Percentiles rank a stretch among this genome's conserved stretches.
phyloP scores from a whole-genome alignment of 2,113 vertebrate genomes.

The Chionomys nivalis region DNA sequence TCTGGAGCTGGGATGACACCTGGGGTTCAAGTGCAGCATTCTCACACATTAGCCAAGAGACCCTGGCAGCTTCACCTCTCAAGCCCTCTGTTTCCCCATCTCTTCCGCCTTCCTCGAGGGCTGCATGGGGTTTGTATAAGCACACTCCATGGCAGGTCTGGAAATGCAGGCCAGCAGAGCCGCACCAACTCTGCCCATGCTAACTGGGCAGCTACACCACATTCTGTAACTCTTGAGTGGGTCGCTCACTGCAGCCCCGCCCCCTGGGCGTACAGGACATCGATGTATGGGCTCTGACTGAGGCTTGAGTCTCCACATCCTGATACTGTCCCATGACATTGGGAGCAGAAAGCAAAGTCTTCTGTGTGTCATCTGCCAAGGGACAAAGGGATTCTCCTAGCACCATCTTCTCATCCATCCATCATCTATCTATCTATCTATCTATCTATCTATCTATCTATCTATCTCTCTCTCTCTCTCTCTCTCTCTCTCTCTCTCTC shows the following conservation, averaged over 20 bases:
- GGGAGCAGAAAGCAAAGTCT: not conserved
- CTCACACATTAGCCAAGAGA: not conserved
- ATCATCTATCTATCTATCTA: not conserved
- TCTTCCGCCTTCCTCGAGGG: not conserved
- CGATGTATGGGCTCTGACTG: not conserved
- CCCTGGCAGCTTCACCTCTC: not conserved
- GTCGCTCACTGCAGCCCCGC: too few relatives aligned
- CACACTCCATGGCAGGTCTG: too few relatives aligned
- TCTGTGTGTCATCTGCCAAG: not conserved
- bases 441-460: too few relatives aligned
- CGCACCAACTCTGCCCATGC: not conserved
- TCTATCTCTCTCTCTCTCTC: not conserved
- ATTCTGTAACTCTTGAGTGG: not conserved
- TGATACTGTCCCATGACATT: not conserved
- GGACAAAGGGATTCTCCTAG: not conserved
- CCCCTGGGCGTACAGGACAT: accelerated
- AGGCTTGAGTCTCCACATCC: not conserved
- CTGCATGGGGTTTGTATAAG: accelerated
- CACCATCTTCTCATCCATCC: not conserved
- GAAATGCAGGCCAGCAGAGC: not conserved
- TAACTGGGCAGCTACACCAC: not conserved
- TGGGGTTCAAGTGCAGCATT: not conserved
- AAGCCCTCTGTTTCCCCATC: not conserved
- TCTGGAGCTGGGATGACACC: not conserved
- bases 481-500: too few relatives aligned